A percentile compares a stretch with the other conserved stretches of the same genome.
Evolutionary conservation across 2,888 invertebrate genomes (phyloP).

Genomic region (Protophormia terraenovae): DNA sequence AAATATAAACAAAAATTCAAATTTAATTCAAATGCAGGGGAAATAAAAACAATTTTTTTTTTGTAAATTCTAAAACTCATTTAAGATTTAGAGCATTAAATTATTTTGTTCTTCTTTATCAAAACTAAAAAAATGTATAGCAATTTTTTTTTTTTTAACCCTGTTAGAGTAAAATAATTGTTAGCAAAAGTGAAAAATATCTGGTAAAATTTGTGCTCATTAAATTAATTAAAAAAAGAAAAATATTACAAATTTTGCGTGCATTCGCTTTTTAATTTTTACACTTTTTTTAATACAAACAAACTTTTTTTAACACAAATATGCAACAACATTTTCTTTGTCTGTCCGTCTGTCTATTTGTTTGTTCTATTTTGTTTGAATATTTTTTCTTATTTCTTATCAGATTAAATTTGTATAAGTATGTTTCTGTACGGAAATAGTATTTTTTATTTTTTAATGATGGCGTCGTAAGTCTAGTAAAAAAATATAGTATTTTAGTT

Average conservation of each 20-base stretch:
- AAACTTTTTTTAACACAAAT: not conserved
- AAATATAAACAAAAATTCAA: not conserved
- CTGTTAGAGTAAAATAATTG: not conserved
- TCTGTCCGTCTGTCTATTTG: not conserved
- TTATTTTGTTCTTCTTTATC: not conserved
- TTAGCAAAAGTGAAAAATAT: not conserved
- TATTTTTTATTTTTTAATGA: conserved; percentile 29
- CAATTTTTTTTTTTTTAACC: not conserved
- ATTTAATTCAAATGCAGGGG: not conserved
- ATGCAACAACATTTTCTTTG: not conserved
- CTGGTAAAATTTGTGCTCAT: conserved; percentile 29
- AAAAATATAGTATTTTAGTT: not conserved
- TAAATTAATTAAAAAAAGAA: conserved; percentile 24
- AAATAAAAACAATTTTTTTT: not conserved
- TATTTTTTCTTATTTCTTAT: not conserved
- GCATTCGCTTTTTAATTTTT: not conserved
- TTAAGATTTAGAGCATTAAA: conserved; percentile 19
- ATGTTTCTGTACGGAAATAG: not conserved
- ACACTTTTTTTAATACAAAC: no score
- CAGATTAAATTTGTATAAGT: conserved; percentile 12
- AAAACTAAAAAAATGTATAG: not conserved
- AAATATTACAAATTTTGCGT: not conserved
- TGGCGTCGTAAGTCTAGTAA: conserved; percentile 30
- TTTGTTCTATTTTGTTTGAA: conserved; percentile 4
- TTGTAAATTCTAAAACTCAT: not conserved